Evolutionary conservation across 2,113 vertebrate genomes (phyloP), one percentile per base, ranked within the genome.

Genomic region (Spermophilus dauricus): DNA sequence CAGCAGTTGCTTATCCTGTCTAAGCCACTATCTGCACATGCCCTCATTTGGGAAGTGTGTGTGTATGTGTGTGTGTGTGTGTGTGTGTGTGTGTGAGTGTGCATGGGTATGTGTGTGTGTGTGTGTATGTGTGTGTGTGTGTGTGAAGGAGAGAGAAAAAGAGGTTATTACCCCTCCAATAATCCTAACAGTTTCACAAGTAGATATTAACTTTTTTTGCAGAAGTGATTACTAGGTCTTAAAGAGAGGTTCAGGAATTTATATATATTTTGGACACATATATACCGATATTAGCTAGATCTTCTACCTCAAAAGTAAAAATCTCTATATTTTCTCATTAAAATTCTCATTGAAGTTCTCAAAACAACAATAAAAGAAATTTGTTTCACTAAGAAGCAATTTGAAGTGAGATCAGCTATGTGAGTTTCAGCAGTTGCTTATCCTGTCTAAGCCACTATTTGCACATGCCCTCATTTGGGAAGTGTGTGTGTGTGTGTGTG

Each of bases 281-380:
- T 37, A 45, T 16, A 94, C 22, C 9, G 93, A 69, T 70, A 51
- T 30, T 28, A 93, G 5, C 28, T 56, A 76, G 61, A 4, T 63
- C 30, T 77, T 91, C 18, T 18, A 42, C 26, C 4, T 26, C 58
- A 30, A 63, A 48, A 86, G 1, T 37, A 75, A 11, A 24, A 61
- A 26, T 56, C 63, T 56, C 48, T 39, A 51, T 96, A 45, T 45
- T 32, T 85, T 89, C 28, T 88, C 24, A 70, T 73, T 87, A 83
- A 37, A 78, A 78, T 94, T 89, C 28, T 88, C 24, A 70, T 67
- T 87, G 82, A 37, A 73, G 78, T 91, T 90, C 34, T 82, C 87
- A 87, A 86, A 87, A 8, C 61, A 95, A 89, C 5, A 92, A 80
- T 20, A 92, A 80, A 90, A 75, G 26, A 39, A 42, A 87, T 63